These are phyloP conservation scores for Oscheius onirici DNA, from an alignment of 2,888 invertebrate species.

Conservation along the genomic window DNA sequence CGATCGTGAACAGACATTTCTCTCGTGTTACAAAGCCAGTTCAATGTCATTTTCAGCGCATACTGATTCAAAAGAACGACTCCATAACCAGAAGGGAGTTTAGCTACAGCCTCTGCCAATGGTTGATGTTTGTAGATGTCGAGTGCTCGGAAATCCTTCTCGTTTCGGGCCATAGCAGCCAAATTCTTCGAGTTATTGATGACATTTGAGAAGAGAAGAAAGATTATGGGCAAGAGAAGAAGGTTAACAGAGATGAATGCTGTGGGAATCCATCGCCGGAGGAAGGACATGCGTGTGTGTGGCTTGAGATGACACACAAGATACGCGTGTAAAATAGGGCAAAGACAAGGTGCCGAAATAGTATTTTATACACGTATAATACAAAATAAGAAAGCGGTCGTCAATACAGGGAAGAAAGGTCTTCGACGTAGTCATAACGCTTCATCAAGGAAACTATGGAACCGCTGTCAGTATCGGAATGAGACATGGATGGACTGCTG, in stretches of 20 bases:
- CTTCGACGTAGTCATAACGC: not conserved
- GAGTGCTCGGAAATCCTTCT: conserved; percentile 44
- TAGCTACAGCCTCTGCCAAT: conserved; percentile 22
- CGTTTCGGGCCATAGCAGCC: conserved; percentile 40
- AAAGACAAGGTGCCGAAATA: too few species aligned
- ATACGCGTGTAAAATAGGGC: too few species aligned
- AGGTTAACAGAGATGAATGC: conserved; percentile 5
- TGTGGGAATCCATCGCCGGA: conserved; percentile 25
- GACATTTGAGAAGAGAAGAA: conserved; percentile 33
- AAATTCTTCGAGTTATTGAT: conserved; percentile 44
- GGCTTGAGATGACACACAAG: conserved; percentile 12
- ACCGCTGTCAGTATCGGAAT: not conserved
- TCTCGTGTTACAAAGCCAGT: conserved; percentile 58
- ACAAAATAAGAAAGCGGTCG: too few species aligned
- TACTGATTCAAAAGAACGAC: conserved; percentile 50
- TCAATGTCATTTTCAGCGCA: conserved; percentile 57
- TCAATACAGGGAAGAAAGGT: not conserved
- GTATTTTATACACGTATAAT: too few species aligned
- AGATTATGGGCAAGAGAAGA: conserved; percentile 11
- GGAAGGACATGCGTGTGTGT: conserved; percentile 16
- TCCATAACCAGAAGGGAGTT: conserved; percentile 41
- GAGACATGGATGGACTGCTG: not conserved
- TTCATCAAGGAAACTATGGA: not conserved
- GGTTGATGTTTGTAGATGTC: conserved; percentile 26
- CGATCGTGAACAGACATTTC: conserved; percentile 39